These are phyloP conservation scores for Pica pica DNA, from an alignment of 2,113 vertebrate genomes.

Conservation along the genomic window DNA sequence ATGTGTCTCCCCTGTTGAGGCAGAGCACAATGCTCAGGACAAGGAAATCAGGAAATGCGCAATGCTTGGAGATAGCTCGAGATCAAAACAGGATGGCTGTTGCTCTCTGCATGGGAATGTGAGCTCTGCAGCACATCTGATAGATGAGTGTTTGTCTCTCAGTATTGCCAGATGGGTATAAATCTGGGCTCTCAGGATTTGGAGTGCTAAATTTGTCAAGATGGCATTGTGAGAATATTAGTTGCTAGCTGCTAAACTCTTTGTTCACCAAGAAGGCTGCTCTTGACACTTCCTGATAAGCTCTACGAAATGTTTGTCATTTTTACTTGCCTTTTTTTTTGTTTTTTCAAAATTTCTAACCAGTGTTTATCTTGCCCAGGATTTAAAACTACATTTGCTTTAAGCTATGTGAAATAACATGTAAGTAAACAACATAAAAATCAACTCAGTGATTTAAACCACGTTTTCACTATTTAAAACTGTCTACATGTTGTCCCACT, in stretches of 20 bases:
- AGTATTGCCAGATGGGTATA: constrained; percentile 33
- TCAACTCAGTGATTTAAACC: constrained; percentile 1
- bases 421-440: constrained; percentile 20
- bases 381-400: constrained; percentile 17
- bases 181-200: constrained; percentile 35
- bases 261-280: neutral
- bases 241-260: constrained; percentile 10
- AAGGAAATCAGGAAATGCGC: neutral
- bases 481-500: neutral
- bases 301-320: neutral
- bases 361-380: neutral
- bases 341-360: neutral
- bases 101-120: neutral
- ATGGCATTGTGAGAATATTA: constrained; percentile 45
- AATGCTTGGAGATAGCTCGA: neutral
- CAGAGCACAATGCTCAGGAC: neutral
- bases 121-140: constrained; percentile 32
- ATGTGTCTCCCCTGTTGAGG: neutral
- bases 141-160: constrained; percentile 22
- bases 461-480: constrained; percentile 17
- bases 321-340: neutral
- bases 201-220: constrained; percentile 52
- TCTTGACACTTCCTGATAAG: constrained; percentile 1
- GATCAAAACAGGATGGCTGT: neutral
- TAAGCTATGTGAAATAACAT: neutral